Evolutionary conservation across 1,140 invertebrate genomes (phyloP).

Genomic region (Scaptodrosophila lebanonensis): DNA sequence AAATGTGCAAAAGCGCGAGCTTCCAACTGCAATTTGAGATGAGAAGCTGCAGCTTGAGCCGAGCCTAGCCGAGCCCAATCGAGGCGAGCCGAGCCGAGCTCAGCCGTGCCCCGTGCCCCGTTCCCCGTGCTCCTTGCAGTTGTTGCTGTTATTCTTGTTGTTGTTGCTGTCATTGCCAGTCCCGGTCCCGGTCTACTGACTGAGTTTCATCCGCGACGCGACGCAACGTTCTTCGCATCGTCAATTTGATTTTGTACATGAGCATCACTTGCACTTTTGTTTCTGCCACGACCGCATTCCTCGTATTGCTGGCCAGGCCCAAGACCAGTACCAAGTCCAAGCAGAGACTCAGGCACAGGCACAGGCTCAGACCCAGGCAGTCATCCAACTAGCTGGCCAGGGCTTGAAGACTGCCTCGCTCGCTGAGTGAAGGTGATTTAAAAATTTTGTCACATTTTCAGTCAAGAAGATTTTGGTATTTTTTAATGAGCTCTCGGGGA

Average conservation of each 20-base stretch:
- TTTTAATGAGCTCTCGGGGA: constrained; percentile 76
- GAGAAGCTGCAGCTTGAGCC: too few relatives aligned
- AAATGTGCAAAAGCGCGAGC: constrained; percentile 50
- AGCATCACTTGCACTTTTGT: constrained; percentile 75
- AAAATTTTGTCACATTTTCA: constrained; percentile 77
- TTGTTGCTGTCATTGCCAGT: background rate
- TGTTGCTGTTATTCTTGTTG: too few relatives aligned
- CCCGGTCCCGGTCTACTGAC: constrained; percentile 28
- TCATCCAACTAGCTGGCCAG: too few relatives aligned
- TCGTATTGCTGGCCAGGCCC: background rate
- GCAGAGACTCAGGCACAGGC: too few relatives aligned
- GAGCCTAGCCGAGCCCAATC: too few relatives aligned
- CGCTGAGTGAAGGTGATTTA: constrained; percentile 75
- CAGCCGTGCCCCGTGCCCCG: too few relatives aligned
- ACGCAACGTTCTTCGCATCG: background rate
- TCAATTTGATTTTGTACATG: constrained; percentile 58
- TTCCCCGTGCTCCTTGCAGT: too few relatives aligned
- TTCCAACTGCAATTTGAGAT: constrained; percentile 40
- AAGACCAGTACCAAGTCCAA: constrained; percentile 9
- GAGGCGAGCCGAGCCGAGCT: too few relatives aligned
- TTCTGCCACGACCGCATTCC: constrained; percentile 34
- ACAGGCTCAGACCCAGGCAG: too few relatives aligned
- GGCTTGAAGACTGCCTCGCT: constrained; percentile 21
- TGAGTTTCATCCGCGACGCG: constrained; percentile 28
- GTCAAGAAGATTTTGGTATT: constrained; percentile 77